Percentiles rank a stretch among this genome's conserved stretches.
These are phyloP conservation scores for Hofmannophila pseudospretella DNA, from an alignment of 2,888 invertebrate genomes.

Conservation along the genomic window DNA sequence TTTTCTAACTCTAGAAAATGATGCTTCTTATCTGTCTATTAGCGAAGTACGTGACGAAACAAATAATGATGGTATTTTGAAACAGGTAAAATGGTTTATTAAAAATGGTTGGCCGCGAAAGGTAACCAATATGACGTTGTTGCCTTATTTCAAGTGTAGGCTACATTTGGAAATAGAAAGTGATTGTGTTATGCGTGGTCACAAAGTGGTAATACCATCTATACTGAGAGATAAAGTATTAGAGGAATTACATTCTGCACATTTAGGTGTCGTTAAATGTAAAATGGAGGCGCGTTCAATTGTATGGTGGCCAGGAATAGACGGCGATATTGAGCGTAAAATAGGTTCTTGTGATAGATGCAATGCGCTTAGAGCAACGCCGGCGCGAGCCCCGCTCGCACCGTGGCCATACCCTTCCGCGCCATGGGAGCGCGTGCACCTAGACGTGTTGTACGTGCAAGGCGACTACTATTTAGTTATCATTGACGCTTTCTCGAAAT, in stretches of 20 bases:
- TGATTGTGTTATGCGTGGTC: constrained; percentile 4
- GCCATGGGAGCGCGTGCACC: constrained; percentile 1
- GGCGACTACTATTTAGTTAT: constrained; percentile 11
- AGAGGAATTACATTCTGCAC: constrained; percentile 1
- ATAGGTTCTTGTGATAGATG: constrained; percentile 3
- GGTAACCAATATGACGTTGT: neutral
- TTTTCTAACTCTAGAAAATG: neutral
- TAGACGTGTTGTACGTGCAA: constrained; percentile 18
- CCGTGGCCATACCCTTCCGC: constrained; percentile 3
- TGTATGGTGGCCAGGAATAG: constrained; percentile 6
- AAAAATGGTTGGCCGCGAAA: constrained; percentile 9
- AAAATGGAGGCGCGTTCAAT: constrained; percentile 2
- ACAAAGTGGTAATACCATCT: constrained; percentile 1
- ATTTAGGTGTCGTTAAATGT: constrained; percentile 2
- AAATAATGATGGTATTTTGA: neutral
- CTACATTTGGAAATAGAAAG: constrained; percentile 1
- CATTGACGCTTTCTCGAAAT: constrained; percentile 17
- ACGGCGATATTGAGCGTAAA: neutral
- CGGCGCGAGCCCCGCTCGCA: constrained; percentile 2
- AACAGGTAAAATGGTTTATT: neutral
- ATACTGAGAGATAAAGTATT: neutral
- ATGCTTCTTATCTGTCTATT: constrained; percentile 2
- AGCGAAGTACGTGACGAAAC: constrained; percentile 1
- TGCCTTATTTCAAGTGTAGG: neutral
- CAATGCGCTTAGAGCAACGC: constrained; percentile 1